Evolutionary conservation across 2,888 invertebrate species (phyloP), one percentile per base, ranked within the genome.

Genomic region (Ornithoptera alexandrae): DNA sequence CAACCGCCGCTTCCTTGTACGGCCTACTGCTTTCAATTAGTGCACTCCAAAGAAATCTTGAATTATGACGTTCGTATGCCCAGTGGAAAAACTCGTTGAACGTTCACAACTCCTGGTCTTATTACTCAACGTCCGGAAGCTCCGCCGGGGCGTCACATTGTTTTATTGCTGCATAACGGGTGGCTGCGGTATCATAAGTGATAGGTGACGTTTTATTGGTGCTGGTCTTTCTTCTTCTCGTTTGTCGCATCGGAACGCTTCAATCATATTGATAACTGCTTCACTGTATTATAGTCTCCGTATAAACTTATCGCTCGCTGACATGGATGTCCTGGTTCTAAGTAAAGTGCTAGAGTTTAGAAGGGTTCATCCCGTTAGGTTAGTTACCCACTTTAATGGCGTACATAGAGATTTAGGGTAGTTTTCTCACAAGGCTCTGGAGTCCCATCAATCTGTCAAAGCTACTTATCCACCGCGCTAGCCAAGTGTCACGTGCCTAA

Each of bases 61-160:
- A 77, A 80, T 81, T 78, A 78, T 79, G 76, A 78, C 76, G 74
- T 78, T 74, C 73, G 71, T 70, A 70, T 73, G 74, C 72, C 73
- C 72, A 71, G 69, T 39, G 69, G 67, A 66, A 42, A 69, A 74
- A 72, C 73, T 62, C 64, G 74, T 74, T 63, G 67, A 64, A 61
- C 65, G 70, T 73, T 75, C 75, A 76, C 73, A 73, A 72, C 71
- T 61, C 66, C 71, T 72, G 69, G 77, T 68, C 72, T 71, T 74
- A 75, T 74, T 71, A 67, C 68, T 62, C 76, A 79, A 76, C 76
- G 77, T 69, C 80, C 76, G 78, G 77, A 79, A 80, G 74, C 71
- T 73, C 68, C 63, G 72, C 75, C 73, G 72, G 56, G 60, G 74
- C 73, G 77, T 74, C 70, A 74, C 81, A 77, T 76, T 68, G 66